Evolutionary conservation across 2,113 vertebrate species (phyloP).

Genomic region (Hiodon alosoides): DNA sequence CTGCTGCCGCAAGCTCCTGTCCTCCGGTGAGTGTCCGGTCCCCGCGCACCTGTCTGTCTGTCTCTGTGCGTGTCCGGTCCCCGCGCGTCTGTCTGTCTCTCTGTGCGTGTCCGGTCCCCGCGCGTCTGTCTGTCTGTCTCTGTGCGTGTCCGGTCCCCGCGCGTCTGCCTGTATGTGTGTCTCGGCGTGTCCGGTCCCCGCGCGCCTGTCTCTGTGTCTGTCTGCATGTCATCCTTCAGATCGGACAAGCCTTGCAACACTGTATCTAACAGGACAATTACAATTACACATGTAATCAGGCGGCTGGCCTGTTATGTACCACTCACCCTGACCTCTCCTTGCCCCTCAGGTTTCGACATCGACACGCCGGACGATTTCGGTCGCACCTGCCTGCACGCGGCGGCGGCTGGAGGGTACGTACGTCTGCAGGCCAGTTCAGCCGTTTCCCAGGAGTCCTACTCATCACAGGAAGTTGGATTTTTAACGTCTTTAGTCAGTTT

Average conservation of each 20-base stretch:
- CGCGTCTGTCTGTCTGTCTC: background rate
- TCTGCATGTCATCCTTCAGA: background rate
- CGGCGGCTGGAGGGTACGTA: slow-evolving; percentile 94
- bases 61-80: background rate
- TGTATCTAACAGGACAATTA: too few species aligned
- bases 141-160: background rate
- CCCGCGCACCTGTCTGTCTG: background rate
- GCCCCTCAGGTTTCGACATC: slow-evolving; percentile 83
- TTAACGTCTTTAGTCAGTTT: too few species aligned
- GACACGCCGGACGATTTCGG: slow-evolving; percentile 98
- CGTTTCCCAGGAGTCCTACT: too few species aligned
- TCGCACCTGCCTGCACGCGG: slow-evolving; percentile 97
- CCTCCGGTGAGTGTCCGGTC: slow-evolving; percentile 77
- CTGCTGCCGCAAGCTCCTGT: slow-evolving; percentile 95
- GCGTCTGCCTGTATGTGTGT: too few species aligned
- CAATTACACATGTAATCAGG: too few species aligned
- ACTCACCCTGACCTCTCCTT: slow-evolving; percentile 15
- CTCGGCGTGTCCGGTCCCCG: background rate
- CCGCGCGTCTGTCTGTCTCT: background rate
- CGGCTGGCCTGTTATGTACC: background rate
- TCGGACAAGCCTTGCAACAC: too few species aligned
- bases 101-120: background rate
- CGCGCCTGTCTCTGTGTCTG: background rate
- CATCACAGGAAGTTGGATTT: too few species aligned
- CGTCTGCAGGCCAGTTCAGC: background rate